phyloP scores from a whole-genome alignment of 1,140 invertebrate genomes.

The Bombus sylvicola region DNA sequence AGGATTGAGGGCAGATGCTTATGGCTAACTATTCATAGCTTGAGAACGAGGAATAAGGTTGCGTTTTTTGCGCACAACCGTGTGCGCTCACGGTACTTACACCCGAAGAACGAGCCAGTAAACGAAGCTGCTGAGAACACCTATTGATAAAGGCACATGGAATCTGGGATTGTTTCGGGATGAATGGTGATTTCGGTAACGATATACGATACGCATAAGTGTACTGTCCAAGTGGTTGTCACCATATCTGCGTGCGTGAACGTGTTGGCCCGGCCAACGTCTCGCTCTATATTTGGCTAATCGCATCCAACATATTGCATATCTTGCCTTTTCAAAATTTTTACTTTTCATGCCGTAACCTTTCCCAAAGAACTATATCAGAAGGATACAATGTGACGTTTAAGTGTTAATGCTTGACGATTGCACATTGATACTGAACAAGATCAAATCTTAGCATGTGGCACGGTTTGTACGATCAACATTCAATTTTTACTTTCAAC shows the following conservation, averaged over 20 bases:
- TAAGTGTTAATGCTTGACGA: conserved; percentile 53
- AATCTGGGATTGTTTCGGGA: conserved; percentile 78
- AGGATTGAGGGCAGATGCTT: conserved; percentile 49
- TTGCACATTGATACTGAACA: conserved; percentile 46
- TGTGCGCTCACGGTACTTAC: conserved; percentile 67
- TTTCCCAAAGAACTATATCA: conserved; percentile 56
- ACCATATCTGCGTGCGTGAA: conserved; percentile 70
- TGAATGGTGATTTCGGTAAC: conserved; percentile 75
- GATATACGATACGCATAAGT: conserved; percentile 68
- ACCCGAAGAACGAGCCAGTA: conserved; percentile 69
- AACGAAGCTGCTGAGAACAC: conserved; percentile 68
- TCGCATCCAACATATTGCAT: conserved; percentile 81
- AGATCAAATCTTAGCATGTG: conserved; percentile 63
- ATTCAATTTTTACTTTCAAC: conserved; percentile 42
- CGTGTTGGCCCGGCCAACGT: conserved; percentile 74
- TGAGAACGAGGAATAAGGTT: conserved; percentile 58
- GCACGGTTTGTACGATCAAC: conserved; percentile 54
- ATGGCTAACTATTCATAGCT: conserved; percentile 53
- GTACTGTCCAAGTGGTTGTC: conserved; percentile 72
- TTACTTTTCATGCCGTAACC: conserved; percentile 66
- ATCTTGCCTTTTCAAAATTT: conserved; percentile 71
- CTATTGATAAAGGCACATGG: conserved; percentile 80
- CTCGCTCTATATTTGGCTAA: conserved; percentile 82
- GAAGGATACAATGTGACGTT: conserved; percentile 63
- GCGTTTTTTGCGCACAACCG: conserved; percentile 62